phyloP scores from a whole-genome alignment of 1,140 invertebrate genomes.

The Euwallacea similis region DNA sequence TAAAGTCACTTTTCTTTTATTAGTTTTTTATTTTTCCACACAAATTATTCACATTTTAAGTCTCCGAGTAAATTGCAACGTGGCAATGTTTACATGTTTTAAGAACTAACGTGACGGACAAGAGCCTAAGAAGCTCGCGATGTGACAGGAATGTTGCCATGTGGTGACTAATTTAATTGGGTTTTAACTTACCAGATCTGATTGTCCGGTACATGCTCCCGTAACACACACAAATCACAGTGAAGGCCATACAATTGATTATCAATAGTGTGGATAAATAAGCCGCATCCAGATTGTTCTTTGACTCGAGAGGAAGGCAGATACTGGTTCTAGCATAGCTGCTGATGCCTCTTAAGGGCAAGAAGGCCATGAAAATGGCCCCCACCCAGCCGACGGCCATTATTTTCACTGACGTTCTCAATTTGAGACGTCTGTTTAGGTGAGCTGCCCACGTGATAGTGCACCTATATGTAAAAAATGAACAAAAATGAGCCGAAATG shows the following conservation, averaged over 20 bases:
- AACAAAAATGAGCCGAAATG: not conserved
- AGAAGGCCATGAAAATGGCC: constrained; percentile 69
- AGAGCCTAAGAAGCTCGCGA: no score
- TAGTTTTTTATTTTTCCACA: no score
- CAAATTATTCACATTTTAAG: no score
- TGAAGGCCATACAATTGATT: constrained; percentile 74
- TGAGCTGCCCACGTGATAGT: constrained; percentile 84
- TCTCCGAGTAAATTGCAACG: no score
- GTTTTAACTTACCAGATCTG: constrained; percentile 44
- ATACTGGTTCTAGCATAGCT: constrained; percentile 72
- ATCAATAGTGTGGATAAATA: constrained; percentile 73
- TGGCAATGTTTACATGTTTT: no score
- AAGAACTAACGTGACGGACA: no score
- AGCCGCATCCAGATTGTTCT: constrained; percentile 62
- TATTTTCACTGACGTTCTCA: constrained; percentile 71
- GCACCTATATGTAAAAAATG: constrained; percentile 28
- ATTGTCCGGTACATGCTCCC: constrained; percentile 78
- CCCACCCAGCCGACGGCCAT: constrained; percentile 75
- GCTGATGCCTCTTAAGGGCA: constrained; percentile 80
- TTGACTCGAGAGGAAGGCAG: constrained; percentile 71
- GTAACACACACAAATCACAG: constrained; percentile 78
- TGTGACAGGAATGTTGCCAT: not conserved
- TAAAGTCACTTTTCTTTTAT: no score
- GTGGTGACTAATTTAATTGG: not conserved
- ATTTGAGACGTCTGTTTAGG: constrained; percentile 68